Base-by-base conservation (phyloP, 2,113 vertebrate species). In the Tyto alba region DNA sequence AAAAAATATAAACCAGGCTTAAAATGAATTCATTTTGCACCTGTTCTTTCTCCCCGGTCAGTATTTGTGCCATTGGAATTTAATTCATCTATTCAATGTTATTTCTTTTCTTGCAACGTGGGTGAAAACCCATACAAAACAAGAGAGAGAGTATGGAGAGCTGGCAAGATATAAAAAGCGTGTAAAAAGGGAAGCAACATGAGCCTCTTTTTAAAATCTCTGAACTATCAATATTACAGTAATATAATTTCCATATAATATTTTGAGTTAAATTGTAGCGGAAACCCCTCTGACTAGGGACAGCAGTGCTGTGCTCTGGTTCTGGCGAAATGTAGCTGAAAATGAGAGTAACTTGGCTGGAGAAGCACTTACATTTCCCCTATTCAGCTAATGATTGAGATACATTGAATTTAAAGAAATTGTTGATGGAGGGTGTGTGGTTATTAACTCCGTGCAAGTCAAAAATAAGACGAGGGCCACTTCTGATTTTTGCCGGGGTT, bases 401-500 rank as follows among this genome's bases (percentile, higher is more conserved):
- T 0, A 8, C 22, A 1, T 13, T 16, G 69, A 60, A 63, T 83
- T 72, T 47, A 29, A 8, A 16, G 21, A 13, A 21, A 3, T 34
- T 36, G 74, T 53, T 18, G 6, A 0, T 5, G 1, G 43, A 13
- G 26, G 8, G 4, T 6, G 30, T 5, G 27, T 53, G 71, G 45
- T 27, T 53, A 19, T 76, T 59, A 52, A 30, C 43, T 50, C 40
- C 9, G 2, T 4, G 11, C 1, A 5, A 53, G 60, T 45, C 50
- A 59, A 20, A 81, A 68, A 27, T 9, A 63, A 59, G 56, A 6
- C 1, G 2, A 11, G 60, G 55, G 16, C 9, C 0, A 0, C 68
- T 82, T 34, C 43, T n/a, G 52, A 8, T 16, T 56, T 40, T 50
- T 55, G 55, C 20, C 18, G 5, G 53, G 5, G 19, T 30, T 62